A percentile compares a stretch with the other conserved stretches of the same genome.
phyloP scores from a whole-genome alignment of 2,797 vertebrate genomes.

The Podarcis siculus region DNA sequence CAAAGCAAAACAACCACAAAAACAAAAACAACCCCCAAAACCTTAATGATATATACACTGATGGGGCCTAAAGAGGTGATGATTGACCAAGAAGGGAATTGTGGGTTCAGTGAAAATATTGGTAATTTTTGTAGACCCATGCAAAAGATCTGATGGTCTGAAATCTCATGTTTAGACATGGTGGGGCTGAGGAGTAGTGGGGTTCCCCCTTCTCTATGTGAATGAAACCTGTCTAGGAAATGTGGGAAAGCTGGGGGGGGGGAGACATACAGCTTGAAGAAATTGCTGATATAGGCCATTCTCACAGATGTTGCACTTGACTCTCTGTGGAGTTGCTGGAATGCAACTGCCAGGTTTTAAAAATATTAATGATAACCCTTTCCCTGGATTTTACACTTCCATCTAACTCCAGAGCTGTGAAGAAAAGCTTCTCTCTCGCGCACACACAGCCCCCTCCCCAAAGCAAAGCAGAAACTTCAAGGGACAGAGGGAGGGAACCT shows the following conservation, averaged over 20 bases:
- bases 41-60: too few relatives aligned
- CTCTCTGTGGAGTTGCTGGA: not conserved
- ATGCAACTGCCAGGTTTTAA: not conserved
- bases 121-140: not conserved
- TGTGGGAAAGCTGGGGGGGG: not conserved
- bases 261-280: not conserved
- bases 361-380: not conserved
- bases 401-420: not conserved
- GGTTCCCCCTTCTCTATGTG: not conserved
- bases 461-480: too few relatives aligned
- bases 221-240: not conserved
- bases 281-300: constrained; percentile 24
- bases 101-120: too few relatives aligned
- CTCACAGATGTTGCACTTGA: not conserved
- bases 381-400: not conserved
- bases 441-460: too few relatives aligned
- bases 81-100: too few relatives aligned
- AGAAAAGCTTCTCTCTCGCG: not conserved
- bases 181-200: not conserved
- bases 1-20: too few relatives aligned
- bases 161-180: not conserved
- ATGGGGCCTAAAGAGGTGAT: too few relatives aligned
- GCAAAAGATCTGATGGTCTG: not conserved
- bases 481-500: not conserved
- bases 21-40: too few relatives aligned